Evolutionary conservation across 2,888 invertebrate species (phyloP), one percentile per base, ranked within the genome.

Genomic region (Megamerina dolium): DNA sequence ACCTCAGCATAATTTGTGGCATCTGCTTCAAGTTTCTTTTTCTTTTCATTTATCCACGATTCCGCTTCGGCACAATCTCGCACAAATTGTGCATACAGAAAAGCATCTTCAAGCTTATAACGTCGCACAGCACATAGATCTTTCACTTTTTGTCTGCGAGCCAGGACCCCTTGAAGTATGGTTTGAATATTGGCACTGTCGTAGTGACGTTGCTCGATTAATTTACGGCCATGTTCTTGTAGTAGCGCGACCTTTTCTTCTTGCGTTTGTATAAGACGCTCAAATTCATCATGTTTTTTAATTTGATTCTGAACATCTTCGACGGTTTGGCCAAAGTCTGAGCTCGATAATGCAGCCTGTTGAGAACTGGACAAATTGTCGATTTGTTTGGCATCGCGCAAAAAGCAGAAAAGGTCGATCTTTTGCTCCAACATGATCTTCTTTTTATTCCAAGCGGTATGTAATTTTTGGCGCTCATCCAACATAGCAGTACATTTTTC

Each of bases 281-380:
- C 93, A 66, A 97, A 95, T 3, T 90, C 93, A 57, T 93, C 94
- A 57, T 96, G 94, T 63, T 92, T 92, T 73, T 91, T 92, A 19
- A 90, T 79, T 61, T 88, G 83, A 31, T 84, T 85, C 57, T 89
- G 87, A 0, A 96, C 93, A 64, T 91, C 90, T 61, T 95, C 93
- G 0, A 88, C 87, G 0, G 83, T 84, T 30, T 85, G 80, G 0
- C 86, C 83, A 46, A 83, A 82, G 56, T 87, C 85, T 0, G 80
- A 79, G 43, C 80, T 82, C 68, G 68, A 76, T 1, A 88, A 64
- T 0, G 85, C 80, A 0, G 85, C 86, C 63, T 95, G 93, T 72
- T 96, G 95, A 0, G 88, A 81, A 12, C 84, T 83, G 49, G 92
- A 89, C 12, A 89, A 78, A 51, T 90, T 87, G 63, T 94, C 89